These are phyloP conservation scores for Iselma pallidipennis DNA, from an alignment of 2,888 invertebrate species.

Conservation along the genomic window DNA sequence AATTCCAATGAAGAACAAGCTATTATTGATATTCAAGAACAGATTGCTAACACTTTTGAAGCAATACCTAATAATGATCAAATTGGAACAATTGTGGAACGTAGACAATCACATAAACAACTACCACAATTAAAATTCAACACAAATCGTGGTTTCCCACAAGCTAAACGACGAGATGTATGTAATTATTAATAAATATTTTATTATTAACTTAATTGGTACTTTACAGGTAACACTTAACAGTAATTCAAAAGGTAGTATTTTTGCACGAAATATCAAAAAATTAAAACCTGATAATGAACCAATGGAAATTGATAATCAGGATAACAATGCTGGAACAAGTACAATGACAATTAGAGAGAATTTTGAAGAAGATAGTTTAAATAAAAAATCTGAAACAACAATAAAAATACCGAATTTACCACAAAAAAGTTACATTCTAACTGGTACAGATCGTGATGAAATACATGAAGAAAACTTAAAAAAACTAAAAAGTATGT, in stretches of 20 bases:
- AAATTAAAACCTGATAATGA: slow-evolving; percentile 41
- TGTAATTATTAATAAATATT: slow-evolving; percentile 24
- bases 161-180: slow-evolving; percentile 55
- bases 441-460: slow-evolving; percentile 58
- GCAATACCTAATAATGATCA: slow-evolving; percentile 54
- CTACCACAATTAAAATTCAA: slow-evolving; percentile 36
- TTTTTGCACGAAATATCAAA: slow-evolving; percentile 59
- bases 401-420: slow-evolving; percentile 13
- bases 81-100: slow-evolving; percentile 64
- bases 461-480: slow-evolving; percentile 78
- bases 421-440: slow-evolving; percentile 50
- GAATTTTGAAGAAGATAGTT: too few species aligned
- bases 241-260: slow-evolving; percentile 52
- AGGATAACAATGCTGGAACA: slow-evolving; percentile 25
- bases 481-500: slow-evolving; percentile 68
- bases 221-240: background rate
- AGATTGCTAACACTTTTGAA: slow-evolving; percentile 53
- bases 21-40: slow-evolving; percentile 38
- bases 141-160: slow-evolving; percentile 58
- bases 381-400: slow-evolving; percentile 26
- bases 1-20: slow-evolving; percentile 13
- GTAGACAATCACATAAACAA: slow-evolving; percentile 48
- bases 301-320: slow-evolving; percentile 34
- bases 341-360: slow-evolving; percentile 37
- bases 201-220: too few species aligned